phyloP scores from a whole-genome alignment of 2,113 vertebrate genomes.

The Mormoops blainvillei region DNA sequence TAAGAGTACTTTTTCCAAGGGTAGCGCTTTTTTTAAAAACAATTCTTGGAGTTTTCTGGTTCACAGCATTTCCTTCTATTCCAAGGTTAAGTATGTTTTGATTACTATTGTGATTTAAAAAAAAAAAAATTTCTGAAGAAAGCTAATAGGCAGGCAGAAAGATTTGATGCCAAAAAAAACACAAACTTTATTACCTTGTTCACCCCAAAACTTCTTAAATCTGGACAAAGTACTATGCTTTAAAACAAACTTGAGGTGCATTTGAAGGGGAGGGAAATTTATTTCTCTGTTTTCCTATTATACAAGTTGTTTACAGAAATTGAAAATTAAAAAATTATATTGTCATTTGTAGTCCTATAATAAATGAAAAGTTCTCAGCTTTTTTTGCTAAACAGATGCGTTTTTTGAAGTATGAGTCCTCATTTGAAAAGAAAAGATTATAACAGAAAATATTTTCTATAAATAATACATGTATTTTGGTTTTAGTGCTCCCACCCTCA shows the following conservation, averaged over 20 bases:
- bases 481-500: conserved; percentile 90
- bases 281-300: conserved; percentile 88
- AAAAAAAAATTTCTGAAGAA: conserved; percentile 86
- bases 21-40: conserved; percentile 80
- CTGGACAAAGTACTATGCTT: conserved; percentile 84
- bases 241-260: conserved; percentile 82
- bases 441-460: conserved; percentile 99
- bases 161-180: conserved; percentile 72
- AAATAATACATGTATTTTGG: conserved; percentile 94
- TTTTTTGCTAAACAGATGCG: conserved; percentile 83
- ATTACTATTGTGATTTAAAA: conserved; percentile 78
- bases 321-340: conserved; percentile 99
- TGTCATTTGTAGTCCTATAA: conserved; percentile 97
- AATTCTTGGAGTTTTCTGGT: conserved; percentile 80
- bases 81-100: conserved; percentile 82
- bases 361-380: conserved; percentile 96
- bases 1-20: conserved; percentile 87
- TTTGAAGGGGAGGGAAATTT: conserved; percentile 84
- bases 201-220: conserved; percentile 80
- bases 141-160: conserved; percentile 88
- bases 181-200: conserved; percentile 78
- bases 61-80: conserved; percentile 77
- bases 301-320: conserved; percentile 92
- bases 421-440: conserved; percentile 94
- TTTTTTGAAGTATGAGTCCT: conserved; percentile 88